Conservation (phyloP, 2,888 invertebrate species). For the Pheosia tremula region DNA sequence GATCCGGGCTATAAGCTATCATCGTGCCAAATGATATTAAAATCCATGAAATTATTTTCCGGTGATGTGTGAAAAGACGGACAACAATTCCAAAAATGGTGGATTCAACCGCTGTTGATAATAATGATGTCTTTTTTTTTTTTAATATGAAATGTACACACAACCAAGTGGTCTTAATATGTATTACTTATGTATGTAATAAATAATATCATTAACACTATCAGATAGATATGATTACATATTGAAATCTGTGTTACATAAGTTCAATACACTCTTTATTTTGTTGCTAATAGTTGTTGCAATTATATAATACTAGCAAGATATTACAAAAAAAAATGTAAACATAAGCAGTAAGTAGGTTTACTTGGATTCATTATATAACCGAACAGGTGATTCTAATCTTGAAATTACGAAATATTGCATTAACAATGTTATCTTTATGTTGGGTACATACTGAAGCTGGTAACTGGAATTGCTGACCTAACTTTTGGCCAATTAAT, state of each 20-base stretch:
- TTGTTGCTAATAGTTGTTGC: background rate
- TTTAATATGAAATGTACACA: background rate
- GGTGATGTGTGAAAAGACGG: too few species aligned
- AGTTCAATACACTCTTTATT: background rate
- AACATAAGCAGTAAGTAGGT: background rate
- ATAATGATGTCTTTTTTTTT: too few species aligned
- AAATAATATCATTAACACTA: background rate
- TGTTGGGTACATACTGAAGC: too few species aligned
- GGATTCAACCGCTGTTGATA: too few species aligned
- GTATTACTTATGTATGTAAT: background rate
- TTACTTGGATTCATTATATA: background rate
- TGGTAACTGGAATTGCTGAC: too few species aligned
- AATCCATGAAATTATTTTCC: too few species aligned
- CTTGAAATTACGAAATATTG: background rate
- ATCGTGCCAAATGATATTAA: too few species aligned
- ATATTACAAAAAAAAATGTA: background rate
- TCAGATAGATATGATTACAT: constrained; percentile 4
- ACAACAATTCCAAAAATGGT: too few species aligned
- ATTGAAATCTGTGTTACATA: constrained; percentile 2
- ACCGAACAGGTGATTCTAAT: background rate
- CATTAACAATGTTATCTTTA: too few species aligned
- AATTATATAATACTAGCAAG: background rate
- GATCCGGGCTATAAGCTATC: too few species aligned
- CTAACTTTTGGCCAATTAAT: too few species aligned
- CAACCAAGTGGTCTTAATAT: background rate